Evolutionary conservation across 2,888 invertebrate species (phyloP), one percentile per base, ranked within the genome.

Genomic region (Anthoptus insignis): DNA sequence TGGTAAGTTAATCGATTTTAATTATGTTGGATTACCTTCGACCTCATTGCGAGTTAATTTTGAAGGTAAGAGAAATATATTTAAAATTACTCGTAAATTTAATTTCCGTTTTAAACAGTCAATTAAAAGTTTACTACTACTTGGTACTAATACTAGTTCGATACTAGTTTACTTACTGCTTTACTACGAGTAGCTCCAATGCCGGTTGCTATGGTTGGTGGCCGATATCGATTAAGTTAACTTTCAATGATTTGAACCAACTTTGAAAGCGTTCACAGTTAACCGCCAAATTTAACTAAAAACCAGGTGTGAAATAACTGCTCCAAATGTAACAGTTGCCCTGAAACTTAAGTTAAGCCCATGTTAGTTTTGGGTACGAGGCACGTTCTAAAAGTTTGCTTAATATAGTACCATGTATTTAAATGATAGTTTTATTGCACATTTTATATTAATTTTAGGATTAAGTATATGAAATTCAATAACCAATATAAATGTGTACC

Each of bases 321-420:
- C 19, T 27, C 27, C 45, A 63, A 56, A 27, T 56, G 56, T 56
- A 63, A 47, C 49, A 63, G 47, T 39, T 61, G 63, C 19, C 49
- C 29, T 9, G 19, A 19, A 63, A 56, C 27, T 50, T 56, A 13
- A 21, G 37, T 49, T 56, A 56, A 63, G 37, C 54, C 56, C 37
- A 39, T 49, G 54, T 58, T 58, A 29, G 37, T 37, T 56, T 39
- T 37, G 49, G 19, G 29, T 39, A 63, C 34, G 21, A 47, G 39
- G 29, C 63, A 56, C 56, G 34, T 61, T 32, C 22, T 7, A 16
- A 54, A 47, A 54, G 16, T 61, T 53, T 16, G 6, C 19, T 53
- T 34, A 52, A 29, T 32, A 32, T 29, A 21, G 45, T 45, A 45
- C n/a, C 21, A 45, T 45, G 45, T 45, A 21, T 45, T 45, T 45